A percentile compares a stretch with the other conserved stretches of the same genome.
These are phyloP conservation scores for Sylvia borin DNA, from an alignment of 2,797 vertebrate species.

Conservation along the genomic window DNA sequence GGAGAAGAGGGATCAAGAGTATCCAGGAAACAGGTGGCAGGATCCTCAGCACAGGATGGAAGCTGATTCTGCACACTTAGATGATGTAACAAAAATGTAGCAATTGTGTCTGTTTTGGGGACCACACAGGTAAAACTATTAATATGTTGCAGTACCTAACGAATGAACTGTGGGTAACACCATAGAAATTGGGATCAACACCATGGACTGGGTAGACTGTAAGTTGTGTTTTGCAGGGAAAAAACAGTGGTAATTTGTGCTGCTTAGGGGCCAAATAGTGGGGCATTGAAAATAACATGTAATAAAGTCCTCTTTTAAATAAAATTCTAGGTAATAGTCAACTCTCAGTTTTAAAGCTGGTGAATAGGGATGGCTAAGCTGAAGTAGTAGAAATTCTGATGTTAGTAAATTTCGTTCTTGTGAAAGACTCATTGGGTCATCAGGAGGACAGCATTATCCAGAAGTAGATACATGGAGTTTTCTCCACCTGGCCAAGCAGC, in stretches of 20 bases:
- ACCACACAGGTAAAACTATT: not conserved
- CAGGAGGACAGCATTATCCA: not conserved
- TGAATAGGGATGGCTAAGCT: not conserved
- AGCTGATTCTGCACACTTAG: not conserved
- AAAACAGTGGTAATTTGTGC: not conserved
- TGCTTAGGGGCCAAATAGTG: not conserved
- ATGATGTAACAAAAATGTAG: not conserved
- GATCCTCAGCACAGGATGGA: not conserved
- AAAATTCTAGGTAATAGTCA: not conserved
- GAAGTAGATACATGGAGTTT: rapidly evolving
- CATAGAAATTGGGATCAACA: not conserved
- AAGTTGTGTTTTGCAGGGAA: not conserved
- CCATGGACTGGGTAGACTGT: not conserved
- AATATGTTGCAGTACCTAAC: not conserved
- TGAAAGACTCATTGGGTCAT: not conserved
- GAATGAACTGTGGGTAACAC: not conserved
- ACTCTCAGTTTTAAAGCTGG: not conserved
- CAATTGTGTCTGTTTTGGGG: not conserved
- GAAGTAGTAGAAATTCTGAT: not conserved
- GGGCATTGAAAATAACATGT: not conserved
- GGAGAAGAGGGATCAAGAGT: not conserved
- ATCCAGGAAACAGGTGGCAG: not conserved
- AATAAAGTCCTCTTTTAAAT: not conserved
- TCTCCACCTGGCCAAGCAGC: not conserved
- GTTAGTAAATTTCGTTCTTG: not conserved